phyloP scores from a whole-genome alignment of 2,113 vertebrate species.

The Sclerurus mexicanus region DNA sequence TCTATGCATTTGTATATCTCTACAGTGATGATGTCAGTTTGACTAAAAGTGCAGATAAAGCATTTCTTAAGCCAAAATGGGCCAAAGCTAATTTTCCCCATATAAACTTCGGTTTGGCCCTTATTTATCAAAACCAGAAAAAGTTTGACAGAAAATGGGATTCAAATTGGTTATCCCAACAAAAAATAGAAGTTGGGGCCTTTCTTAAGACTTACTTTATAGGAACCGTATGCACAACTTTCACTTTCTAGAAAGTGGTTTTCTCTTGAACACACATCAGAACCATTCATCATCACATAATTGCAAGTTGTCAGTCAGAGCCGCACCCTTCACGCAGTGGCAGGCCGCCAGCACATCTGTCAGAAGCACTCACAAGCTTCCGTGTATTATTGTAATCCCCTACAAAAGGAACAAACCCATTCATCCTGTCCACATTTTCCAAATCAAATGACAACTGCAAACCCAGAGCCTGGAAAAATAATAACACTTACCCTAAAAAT shows the following conservation, averaged over 20 bases:
- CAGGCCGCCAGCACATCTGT: constrained; percentile 86
- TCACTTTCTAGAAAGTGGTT: constrained; percentile 84
- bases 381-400: constrained; percentile 85
- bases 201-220: constrained; percentile 75
- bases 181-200: constrained; percentile 64
- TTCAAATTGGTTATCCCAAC: constrained; percentile 64
- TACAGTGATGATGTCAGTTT: constrained; percentile 67
- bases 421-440: constrained; percentile 78
- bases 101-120: constrained; percentile 68
- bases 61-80: constrained; percentile 71
- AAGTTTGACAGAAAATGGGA: constrained; percentile 54
- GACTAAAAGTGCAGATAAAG: constrained; percentile 72
- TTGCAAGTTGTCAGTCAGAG: constrained; percentile 82
- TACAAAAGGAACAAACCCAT: constrained; percentile 79
- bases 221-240: constrained; percentile 78
- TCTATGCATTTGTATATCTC: constrained; percentile 42
- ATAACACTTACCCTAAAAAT: constrained; percentile 48
- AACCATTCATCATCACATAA: constrained; percentile 80
- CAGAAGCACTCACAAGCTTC: constrained; percentile 83
- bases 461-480: constrained; percentile 66
- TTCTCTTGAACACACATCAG: constrained; percentile 83
- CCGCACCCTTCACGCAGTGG: constrained; percentile 81
- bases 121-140: constrained; percentile 76
- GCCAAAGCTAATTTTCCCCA: constrained; percentile 69
- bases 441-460: constrained; percentile 74